Evolutionary conservation across 2,888 invertebrate species (phyloP), one percentile per base, ranked within the genome.

Genomic region (Campoplex nolae): DNA sequence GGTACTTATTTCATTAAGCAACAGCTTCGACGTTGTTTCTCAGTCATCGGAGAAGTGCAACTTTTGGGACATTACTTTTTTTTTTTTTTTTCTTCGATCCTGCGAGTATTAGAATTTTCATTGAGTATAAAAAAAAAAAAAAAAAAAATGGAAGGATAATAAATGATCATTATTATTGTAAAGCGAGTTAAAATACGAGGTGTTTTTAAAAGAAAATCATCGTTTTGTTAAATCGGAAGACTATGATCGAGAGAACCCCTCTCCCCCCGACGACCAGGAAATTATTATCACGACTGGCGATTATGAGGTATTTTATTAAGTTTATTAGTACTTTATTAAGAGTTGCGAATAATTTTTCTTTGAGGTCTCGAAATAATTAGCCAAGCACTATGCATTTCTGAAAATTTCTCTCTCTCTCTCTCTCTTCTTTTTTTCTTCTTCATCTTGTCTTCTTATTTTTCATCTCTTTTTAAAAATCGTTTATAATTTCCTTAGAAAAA

Each of bases 251-350:
- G 68, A 76, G 65, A 58, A 13, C 62, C 32, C 16, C 16, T 32
- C 62, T 32, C 58, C 32, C 77, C n/a, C 42, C 58, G 78, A 82
- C 81, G 84, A 81, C 84, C 87, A 56, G 56, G 48, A 79, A 42
- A 54, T 70, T 32, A 38, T 68, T 32, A 75, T 84, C 45, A 79
- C 78, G 56, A 70, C 75, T 71, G 82, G 87, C 78, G 87, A 87
- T 70, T 51, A 82, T 79, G 84, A 87, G 87, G 84, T 84, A 87
- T 87, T 86, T 75, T 42, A 70, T 87, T 76, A 84, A 82, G 75
- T 76, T 87, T 73, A 71, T 83, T 79, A 87, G 82, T 73, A 58
- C 75, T 74, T 84, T 84, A 32, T 62, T 62, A 68, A 32, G 77
- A 74, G 54, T 65, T 71, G 75, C 80, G 80, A 81, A 51, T 56